These are phyloP conservation scores for Theonella swinhoei DNA, from an alignment of 37 sponge, comb jelly and placozoan genomes.

Conservation along the genomic window DNA sequence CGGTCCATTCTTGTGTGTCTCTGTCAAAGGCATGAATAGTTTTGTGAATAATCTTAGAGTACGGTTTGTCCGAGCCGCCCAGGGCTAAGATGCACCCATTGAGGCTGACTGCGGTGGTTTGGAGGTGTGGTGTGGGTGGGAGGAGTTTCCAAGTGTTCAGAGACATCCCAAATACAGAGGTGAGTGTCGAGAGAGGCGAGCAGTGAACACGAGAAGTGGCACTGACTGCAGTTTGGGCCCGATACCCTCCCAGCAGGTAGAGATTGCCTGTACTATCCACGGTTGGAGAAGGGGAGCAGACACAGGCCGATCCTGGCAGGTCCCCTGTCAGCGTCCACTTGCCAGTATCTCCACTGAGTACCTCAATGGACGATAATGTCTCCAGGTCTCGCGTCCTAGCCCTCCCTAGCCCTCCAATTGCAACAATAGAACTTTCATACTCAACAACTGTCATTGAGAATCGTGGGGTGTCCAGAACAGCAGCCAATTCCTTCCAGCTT, in stretches of 20 bases:
- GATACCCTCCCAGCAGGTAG: conserved; percentile 57
- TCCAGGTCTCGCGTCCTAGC: neutral
- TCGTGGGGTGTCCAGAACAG: conserved; percentile 19
- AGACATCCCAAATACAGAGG: neutral
- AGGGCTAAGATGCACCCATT: conserved; percentile 28
- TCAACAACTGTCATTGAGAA: conserved; percentile 5
- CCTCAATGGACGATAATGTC: conserved; percentile 18
- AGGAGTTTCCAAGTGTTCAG: conserved; percentile 3
- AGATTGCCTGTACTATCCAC: neutral
- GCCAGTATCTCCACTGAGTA: conserved; percentile 1
- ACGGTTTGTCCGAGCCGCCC: conserved; percentile 22
- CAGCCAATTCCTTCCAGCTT: conserved; percentile 40
- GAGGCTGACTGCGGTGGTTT: conserved; percentile 21
- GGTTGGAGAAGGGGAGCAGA: conserved; percentile 6
- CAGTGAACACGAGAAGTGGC: neutral
- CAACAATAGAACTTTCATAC: conserved; percentile 4
- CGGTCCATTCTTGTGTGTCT: conserved; percentile 15
- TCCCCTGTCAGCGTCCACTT: conserved; percentile 22
- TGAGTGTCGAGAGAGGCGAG: conserved; percentile 11
- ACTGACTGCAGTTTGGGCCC: conserved; percentile 22
- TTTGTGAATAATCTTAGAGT: conserved; percentile 10
- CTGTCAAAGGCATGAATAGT: conserved; percentile 30
- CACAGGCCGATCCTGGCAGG: neutral
- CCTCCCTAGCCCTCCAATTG: conserved; percentile 14
- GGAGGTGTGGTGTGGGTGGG: conserved; percentile 24